Conservation (phyloP, 2,113 vertebrate species). For the Pterocles orientalis region DNA sequence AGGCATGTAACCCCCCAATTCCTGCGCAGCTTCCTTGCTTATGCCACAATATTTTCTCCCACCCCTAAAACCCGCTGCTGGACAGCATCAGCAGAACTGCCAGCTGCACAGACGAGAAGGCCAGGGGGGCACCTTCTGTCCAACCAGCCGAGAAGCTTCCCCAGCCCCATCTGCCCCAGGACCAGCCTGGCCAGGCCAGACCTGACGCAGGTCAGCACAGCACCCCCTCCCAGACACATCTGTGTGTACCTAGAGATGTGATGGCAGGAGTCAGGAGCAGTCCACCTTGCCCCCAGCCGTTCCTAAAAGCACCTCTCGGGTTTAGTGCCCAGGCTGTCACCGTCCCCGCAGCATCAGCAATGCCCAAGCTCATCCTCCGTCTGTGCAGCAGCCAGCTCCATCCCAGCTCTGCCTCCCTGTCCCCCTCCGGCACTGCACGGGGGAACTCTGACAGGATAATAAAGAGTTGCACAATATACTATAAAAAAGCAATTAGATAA, state of each 20-base stretch:
- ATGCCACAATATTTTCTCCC: neutral
- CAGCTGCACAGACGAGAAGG: neutral
- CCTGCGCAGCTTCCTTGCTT: neutral
- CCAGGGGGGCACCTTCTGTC: neutral
- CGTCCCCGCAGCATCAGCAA: neutral
- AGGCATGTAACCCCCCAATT: rapidly evolving
- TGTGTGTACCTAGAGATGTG: rapidly evolving
- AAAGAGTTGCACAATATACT: conserved; percentile 75
- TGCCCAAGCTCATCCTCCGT: neutral
- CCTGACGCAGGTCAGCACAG: rapidly evolving
- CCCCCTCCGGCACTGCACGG: neutral
- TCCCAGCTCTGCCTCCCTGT: neutral
- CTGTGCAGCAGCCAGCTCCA: neutral
- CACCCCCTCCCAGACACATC: neutral
- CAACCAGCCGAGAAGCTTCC: neutral
- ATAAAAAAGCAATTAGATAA: conserved; percentile 85
- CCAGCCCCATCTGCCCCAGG: rapidly evolving
- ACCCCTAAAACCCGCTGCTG: neutral
- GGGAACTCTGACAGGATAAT: conserved; percentile 81
- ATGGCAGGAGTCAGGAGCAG: neutral
- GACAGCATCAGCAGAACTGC: neutral
- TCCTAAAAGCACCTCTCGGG: neutral
- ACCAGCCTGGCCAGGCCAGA: neutral
- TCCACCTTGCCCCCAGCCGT: neutral
- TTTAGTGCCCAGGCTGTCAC: rapidly evolving